Conservation (phyloP, 2,888 invertebrate species). For the Acanthosepion pharaonis region DNA sequence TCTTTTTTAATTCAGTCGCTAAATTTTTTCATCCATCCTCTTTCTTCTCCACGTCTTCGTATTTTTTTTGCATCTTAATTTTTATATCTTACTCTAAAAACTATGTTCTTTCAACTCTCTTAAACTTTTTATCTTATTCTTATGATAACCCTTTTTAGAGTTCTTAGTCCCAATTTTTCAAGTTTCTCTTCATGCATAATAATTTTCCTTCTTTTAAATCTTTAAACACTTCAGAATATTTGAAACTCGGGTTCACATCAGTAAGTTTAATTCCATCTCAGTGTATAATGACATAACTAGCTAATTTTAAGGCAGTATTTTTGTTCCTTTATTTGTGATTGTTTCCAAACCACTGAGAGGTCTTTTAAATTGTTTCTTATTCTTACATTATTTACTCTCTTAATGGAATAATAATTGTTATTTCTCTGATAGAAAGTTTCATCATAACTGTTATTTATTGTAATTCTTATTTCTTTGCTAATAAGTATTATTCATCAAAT, state of each 20-base stretch:
- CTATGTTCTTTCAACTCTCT: background rate
- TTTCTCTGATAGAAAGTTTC: background rate
- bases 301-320: background rate
- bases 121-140: background rate
- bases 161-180: background rate
- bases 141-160: background rate
- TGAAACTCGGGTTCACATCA: background rate
- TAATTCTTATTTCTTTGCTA: background rate
- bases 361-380: background rate
- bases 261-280: background rate
- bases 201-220: background rate
- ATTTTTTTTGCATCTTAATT: background rate
- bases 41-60: background rate
- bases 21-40: background rate
- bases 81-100: slow-evolving; percentile 13
- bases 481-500: background rate
- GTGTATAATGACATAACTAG: background rate
- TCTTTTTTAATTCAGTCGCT: background rate
- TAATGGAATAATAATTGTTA: background rate
- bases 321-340: background rate
- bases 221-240: background rate
- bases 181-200: background rate
- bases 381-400: background rate
- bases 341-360: background rate
- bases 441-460: background rate